phyloP scores from a whole-genome alignment of 2,113 vertebrate genomes.

The Cairina moschata region DNA sequence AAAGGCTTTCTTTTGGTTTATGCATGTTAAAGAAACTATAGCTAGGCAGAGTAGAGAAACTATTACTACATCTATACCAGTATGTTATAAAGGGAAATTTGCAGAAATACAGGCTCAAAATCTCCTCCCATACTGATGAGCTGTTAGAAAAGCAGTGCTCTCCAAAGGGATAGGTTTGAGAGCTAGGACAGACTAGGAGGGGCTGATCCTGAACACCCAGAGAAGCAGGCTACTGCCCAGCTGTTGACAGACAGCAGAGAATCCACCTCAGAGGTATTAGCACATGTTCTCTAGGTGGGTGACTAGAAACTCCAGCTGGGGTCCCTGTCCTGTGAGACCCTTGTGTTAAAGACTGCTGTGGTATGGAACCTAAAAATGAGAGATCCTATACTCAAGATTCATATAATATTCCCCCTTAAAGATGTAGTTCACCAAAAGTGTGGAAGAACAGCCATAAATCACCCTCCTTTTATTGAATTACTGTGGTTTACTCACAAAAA shows the following conservation, averaged over 20 bases:
- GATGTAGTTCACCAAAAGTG: background rate
- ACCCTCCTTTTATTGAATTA: background rate
- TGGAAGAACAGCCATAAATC: background rate
- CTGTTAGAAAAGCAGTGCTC: background rate
- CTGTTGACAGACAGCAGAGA: background rate
- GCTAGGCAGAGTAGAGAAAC: background rate
- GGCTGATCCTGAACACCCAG: background rate
- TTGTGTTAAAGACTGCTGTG: background rate
- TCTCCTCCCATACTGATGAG: background rate
- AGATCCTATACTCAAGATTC: background rate
- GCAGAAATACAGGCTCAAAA: background rate
- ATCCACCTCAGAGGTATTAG: background rate
- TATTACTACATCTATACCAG: background rate
- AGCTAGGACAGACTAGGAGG: background rate
- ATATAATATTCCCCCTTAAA: background rate
- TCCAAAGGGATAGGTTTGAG: background rate
- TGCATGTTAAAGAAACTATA: background rate
- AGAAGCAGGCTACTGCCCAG: background rate
- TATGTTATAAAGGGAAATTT: background rate
- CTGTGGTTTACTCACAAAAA: background rate
- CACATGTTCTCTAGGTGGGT: background rate
- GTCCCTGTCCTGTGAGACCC: background rate
- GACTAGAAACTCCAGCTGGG: background rate
- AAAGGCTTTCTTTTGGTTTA: background rate
- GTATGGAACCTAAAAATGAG: background rate